Conservation (phyloP, 2,113 vertebrate genomes). For the Ceyx cyanopectus region DNA sequence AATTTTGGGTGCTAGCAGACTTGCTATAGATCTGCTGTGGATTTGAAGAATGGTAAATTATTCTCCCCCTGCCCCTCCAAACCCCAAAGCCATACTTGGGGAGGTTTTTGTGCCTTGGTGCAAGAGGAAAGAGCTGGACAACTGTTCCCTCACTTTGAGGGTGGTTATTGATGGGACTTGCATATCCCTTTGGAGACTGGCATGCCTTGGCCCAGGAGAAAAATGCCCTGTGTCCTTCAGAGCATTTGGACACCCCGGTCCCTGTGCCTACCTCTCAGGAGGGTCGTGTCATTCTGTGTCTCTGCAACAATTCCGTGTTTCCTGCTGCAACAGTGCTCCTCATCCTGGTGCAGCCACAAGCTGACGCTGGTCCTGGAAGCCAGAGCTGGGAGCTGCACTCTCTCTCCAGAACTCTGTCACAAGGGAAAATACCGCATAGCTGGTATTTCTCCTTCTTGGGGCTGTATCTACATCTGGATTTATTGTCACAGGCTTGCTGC, state of each 20-base stretch:
- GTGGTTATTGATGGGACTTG: accelerated
- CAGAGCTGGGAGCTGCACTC: background rate
- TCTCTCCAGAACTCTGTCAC: background rate
- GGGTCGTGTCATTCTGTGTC: accelerated
- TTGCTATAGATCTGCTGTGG: background rate
- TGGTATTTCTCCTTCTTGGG: background rate
- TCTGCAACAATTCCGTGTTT: background rate
- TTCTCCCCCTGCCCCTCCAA: background rate
- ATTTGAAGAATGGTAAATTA: background rate
- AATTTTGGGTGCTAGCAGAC: background rate
- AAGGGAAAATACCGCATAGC: background rate
- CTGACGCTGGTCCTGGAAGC: background rate
- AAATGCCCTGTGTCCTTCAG: background rate
- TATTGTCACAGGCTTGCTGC: background rate
- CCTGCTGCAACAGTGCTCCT: background rate
- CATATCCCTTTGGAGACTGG: background rate
- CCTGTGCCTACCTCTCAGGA: background rate
- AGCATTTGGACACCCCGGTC: background rate
- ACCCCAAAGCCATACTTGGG: background rate
- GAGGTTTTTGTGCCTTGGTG: background rate
- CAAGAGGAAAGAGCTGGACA: background rate
- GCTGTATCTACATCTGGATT: background rate
- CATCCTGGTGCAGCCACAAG: accelerated
- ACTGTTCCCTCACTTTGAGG: background rate
- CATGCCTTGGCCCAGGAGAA: background rate